These are phyloP conservation scores for Calliopum simillimum DNA, from an alignment of 2,888 invertebrate species.

Conservation along the genomic window DNA sequence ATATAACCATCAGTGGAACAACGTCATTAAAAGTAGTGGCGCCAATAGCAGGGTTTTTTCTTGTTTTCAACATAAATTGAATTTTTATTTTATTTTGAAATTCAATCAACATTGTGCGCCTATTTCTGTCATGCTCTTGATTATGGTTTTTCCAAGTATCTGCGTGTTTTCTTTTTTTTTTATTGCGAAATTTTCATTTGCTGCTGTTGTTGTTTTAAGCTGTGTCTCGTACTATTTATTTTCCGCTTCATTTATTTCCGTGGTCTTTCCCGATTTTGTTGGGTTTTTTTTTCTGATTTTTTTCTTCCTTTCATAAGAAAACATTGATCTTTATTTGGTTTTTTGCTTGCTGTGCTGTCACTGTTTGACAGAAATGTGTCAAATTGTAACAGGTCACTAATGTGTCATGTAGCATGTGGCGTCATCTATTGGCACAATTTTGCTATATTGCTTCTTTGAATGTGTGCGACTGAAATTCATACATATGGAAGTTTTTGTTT, in stretches of 20 bases:
- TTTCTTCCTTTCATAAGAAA: neutral
- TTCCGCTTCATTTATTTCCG: neutral
- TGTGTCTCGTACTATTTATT: neutral
- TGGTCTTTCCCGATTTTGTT: neutral
- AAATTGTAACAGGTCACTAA: slow-evolving; percentile 5
- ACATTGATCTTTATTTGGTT: neutral
- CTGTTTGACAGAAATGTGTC: slow-evolving; percentile 24
- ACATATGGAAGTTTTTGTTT: neutral
- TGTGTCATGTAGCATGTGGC: neutral
- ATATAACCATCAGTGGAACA: neutral
- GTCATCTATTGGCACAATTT: neutral
- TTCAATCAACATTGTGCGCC: too few species aligned
- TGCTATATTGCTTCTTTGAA: neutral
- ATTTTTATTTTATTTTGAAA: too few species aligned
- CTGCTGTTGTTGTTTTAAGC: neutral
- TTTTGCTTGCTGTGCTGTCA: neutral
- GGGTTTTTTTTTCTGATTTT: neutral
- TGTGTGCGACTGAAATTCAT: neutral
- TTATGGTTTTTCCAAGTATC: neutral
- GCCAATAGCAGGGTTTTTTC: neutral
- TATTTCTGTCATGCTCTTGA: neutral
- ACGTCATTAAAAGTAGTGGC: slow-evolving; percentile 6
- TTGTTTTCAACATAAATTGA: too few species aligned
- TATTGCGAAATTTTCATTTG: neutral
- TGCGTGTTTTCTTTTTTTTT: neutral